These are phyloP conservation scores for Parambassis ranga DNA, from an alignment of 2,797 vertebrate genomes.

Conservation along the genomic window DNA sequence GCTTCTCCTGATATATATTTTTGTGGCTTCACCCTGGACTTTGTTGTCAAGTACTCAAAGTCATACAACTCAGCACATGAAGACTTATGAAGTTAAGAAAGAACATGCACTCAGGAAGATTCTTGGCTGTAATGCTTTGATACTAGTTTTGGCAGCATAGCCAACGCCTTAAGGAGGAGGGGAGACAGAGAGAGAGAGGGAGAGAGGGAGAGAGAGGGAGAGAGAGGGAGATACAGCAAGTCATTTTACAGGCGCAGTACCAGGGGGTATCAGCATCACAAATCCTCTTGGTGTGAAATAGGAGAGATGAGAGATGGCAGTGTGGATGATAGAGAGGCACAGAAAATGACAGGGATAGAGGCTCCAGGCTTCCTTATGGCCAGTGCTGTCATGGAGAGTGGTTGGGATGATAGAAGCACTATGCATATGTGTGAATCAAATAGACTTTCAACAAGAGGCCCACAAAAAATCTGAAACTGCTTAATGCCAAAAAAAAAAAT, in stretches of 20 bases:
- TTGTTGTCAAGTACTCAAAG: slow-evolving; percentile 21
- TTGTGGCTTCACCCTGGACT: neutral
- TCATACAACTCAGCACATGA: slow-evolving; percentile 23
- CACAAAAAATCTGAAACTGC: too few relatives aligned
- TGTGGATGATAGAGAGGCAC: slow-evolving; percentile 45
- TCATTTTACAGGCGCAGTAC: slow-evolving; percentile 63
- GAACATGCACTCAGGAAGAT: slow-evolving; percentile 35
- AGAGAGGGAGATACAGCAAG: slow-evolving; percentile 29
- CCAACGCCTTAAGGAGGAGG: slow-evolving; percentile 24
- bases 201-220: neutral
- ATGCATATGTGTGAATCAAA: slow-evolving; percentile 23
- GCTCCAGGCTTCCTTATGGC: slow-evolving; percentile 27
- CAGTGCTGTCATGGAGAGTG: slow-evolving; percentile 38
- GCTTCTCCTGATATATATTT: neutral
- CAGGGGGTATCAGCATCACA: slow-evolving; percentile 62
- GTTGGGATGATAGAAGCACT: slow-evolving; percentile 1
- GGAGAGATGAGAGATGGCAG: slow-evolving; percentile 46
- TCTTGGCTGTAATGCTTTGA: slow-evolving; percentile 53
- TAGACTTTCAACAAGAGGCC: slow-evolving; percentile 1
- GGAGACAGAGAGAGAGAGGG: slow-evolving; percentile 1
- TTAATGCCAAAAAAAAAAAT: too few relatives aligned
- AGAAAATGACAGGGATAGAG: slow-evolving; percentile 44
- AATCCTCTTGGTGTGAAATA: slow-evolving; percentile 61
- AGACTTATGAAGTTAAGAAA: slow-evolving; percentile 37
- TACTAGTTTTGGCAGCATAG: slow-evolving; percentile 56